Conservation (phyloP, 2,113 vertebrate genomes). For the Tachuris rubrigastra region DNA sequence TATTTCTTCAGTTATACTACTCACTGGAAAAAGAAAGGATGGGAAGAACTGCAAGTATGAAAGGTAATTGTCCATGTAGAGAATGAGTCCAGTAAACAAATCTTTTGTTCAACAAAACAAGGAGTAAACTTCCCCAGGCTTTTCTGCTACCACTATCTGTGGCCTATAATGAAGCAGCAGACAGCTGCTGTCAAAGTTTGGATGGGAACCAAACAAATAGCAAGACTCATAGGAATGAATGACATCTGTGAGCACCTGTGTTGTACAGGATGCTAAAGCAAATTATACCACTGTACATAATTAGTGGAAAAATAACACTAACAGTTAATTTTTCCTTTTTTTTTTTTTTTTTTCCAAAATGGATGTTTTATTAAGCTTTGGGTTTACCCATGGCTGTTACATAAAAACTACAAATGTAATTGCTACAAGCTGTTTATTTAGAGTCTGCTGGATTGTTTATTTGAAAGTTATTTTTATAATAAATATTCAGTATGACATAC, state of each 20-base stretch:
- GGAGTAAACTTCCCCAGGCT: background rate
- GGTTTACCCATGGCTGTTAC: background rate
- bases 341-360: background rate
- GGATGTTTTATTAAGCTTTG: background rate
- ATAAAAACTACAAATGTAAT: conserved; percentile 9
- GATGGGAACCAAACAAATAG: background rate
- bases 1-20: background rate
- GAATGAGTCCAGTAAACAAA: background rate
- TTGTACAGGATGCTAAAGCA: background rate
- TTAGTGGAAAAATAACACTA: background rate
- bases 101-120: background rate
- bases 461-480: conserved; percentile 4
- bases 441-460: background rate
- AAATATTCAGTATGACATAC: background rate
- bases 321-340: background rate
- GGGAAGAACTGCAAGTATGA: background rate
- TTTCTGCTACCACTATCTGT: background rate
- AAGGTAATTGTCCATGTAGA: background rate
- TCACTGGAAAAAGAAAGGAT: background rate
- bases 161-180: background rate
- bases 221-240: background rate
- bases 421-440: conserved; percentile 19
- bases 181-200: background rate
- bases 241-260: background rate
- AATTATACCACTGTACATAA: background rate